Conservation (phyloP, 2,888 invertebrate genomes). For the Margaritifera margaritifera region DNA sequence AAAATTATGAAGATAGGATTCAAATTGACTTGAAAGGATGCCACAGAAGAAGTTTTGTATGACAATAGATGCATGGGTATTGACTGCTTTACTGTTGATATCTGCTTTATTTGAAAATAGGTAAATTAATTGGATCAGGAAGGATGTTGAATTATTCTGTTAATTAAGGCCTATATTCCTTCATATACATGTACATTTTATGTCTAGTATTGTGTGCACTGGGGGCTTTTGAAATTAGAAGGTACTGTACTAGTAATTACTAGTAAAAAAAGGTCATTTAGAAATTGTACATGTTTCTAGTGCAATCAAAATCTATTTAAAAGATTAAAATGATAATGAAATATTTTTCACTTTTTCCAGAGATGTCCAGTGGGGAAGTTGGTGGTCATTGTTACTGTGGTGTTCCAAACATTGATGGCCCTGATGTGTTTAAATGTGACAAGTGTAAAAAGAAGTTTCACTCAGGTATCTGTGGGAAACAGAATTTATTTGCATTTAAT, state of each 20-base stretch:
- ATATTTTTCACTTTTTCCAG: not conserved
- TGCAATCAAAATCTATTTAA: no score
- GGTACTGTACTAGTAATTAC: no score
- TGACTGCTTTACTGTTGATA: not conserved
- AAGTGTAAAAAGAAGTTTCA: conserved; percentile 47
- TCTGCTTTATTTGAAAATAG: not conserved
- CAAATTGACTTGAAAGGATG: no score
- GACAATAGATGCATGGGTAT: no score
- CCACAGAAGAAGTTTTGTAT: no score
- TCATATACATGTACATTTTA: no score
- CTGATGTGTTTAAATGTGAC: conserved; percentile 35
- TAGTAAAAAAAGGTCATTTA: no score
- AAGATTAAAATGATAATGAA: no score
- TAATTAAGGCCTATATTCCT: not conserved
- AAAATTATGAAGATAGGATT: no score
- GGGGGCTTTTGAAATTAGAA: no score
- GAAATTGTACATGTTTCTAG: no score
- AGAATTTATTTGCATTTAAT: not conserved
- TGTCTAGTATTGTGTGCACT: no score
- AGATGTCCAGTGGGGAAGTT: conserved; percentile 10
- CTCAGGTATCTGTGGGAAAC: conserved; percentile 27
- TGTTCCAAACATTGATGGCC: conserved; percentile 21
- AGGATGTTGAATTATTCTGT: not conserved
- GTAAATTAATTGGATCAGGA: not conserved
- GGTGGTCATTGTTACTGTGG: conserved; percentile 49